Evolutionary conservation across 2,888 invertebrate species (phyloP).

Genomic region (Lasioglossum zephyrum): DNA sequence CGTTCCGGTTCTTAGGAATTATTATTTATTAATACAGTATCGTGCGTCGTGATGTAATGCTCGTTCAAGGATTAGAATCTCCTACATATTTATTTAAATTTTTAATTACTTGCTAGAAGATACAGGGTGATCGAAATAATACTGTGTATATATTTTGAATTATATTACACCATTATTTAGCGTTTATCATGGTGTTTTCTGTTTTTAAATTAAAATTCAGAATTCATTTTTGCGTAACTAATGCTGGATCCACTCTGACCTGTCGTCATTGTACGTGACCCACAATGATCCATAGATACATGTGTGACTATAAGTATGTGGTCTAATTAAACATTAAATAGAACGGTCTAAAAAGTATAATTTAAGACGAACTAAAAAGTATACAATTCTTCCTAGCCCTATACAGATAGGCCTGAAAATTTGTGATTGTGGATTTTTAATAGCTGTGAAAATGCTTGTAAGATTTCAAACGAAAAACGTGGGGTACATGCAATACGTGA

Average conservation of each 20-base stretch:
- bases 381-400: too few relatives aligned
- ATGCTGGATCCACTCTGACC: neutral
- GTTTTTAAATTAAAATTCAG: neutral
- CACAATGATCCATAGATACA: neutral
- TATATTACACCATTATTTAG: neutral
- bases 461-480: too few relatives aligned
- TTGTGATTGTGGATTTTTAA: too few relatives aligned
- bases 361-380: too few relatives aligned
- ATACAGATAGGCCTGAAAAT: too few relatives aligned
- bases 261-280: neutral
- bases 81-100: neutral
- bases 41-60: neutral
- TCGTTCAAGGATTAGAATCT: neutral
- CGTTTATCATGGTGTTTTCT: neutral
- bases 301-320: too few relatives aligned
- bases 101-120: neutral
- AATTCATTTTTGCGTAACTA: neutral
- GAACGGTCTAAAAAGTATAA: too few relatives aligned
- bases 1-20: neutral
- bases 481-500: too few relatives aligned
- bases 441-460: too few relatives aligned
- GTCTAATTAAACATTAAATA: too few relatives aligned
- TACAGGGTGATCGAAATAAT: neutral
- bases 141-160: neutral
- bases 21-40: neutral